Base-by-base conservation (phyloP, 2,113 vertebrate genomes). In the Electrona antarctica region DNA sequence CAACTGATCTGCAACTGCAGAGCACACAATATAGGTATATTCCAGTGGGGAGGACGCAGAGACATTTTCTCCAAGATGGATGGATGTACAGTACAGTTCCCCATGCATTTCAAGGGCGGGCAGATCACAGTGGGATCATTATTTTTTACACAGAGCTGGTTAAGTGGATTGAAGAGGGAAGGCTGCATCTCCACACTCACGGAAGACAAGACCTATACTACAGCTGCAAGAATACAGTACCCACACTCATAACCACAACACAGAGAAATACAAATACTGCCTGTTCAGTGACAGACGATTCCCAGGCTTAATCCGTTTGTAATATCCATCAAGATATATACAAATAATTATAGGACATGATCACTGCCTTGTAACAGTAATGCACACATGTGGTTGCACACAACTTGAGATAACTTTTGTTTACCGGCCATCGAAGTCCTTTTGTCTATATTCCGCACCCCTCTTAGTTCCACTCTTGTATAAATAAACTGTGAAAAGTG, bases 401-500 rank as follows among this genome's bases (percentile, higher is more conserved):
- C 21, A 41, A 41, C 33, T 41, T 6, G 33, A 41, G 33, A 41
- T 41, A 41, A 41, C 33, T 41, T 41, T 3, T 41, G 33, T 41
- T 41, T 41, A 41, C 33, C 33, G 33, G 33, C 33, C 33, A 4
- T 41, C 33, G 33, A 41, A 41, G 15, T 62, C 56, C 59, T 80
- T 46, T 76, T 67, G 58, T 33, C 55, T 67, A 56, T 1, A 6
- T 60, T 65, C 55, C 62, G 67, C 48, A 57, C 29, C 46, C n/a
- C 9, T 61, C 50, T 45, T 41, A 71, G 64, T 68, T 60, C 73
- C 64, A 76, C 64, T 59, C 47, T 41, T 28, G 29, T 79, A 69
- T 67, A 60, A 73, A 79, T 55, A 71, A 82, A 45, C 83, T 88
- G 83, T 88, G 85, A 87, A 86, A 66, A 60, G 71, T 80, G 83